Base-by-base conservation (phyloP, 1,140 invertebrate genomes). In the Apis dorsata region DNA sequence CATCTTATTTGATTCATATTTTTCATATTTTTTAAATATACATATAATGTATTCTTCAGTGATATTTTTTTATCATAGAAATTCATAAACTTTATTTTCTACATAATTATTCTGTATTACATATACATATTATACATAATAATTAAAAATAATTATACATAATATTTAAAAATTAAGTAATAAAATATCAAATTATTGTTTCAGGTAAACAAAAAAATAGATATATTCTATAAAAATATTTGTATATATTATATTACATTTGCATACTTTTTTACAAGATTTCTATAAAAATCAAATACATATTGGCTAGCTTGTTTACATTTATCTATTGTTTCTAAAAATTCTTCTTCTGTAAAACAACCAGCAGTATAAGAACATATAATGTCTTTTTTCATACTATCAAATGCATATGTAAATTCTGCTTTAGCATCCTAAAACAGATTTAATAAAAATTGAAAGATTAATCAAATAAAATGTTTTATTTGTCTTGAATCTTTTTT, bases 271-370 rank as follows among this genome's bases (percentile, higher is more conserved):
- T 91, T 94, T 49, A 96, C 94, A 78, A 95, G 92, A 70, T 95
- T 94, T 84, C 96, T 94, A 92, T 97, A 97, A 94, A 96, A 97
- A n/a, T 95, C 90, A 90, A 97, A 97, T 57, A 97, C 93, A 79
- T 95, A 91, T 80, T 95, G 93, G 93, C 96, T 96, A 51, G 95
- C 95, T 63, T 95, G 93, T 71, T 94, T 95, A 90, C 96, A 96
- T 69, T 95, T 94, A 60, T 95, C 93, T 75, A 97, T 87, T 17
- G 96, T 95, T 83, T 96, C 94, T 71, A 95, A 93, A 86, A 96
- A 96, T 79, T 96, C 95, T 55, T 94, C 93, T 85, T 96, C 94
- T 79, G 94, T 95, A 90, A 96, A 97, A n/a, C 87, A 93, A 28
- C 97, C 97, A 49, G 95, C 94, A 10, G 96, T 96, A 87, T 96